phyloP scores from a whole-genome alignment of 1,140 invertebrate species.

The Bombus sylvicola region DNA sequence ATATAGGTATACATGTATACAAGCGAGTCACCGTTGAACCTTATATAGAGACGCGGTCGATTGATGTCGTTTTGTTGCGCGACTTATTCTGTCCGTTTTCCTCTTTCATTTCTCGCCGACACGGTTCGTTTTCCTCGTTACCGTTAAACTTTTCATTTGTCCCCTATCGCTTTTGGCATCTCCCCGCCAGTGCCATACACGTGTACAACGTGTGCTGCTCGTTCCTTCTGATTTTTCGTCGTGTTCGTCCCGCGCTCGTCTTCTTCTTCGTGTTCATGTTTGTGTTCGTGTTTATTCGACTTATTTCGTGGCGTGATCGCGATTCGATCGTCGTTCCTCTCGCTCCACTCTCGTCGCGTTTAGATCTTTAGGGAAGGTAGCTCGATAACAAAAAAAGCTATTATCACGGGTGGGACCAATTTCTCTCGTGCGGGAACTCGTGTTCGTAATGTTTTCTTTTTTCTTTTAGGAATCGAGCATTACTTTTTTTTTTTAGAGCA shows the following conservation, averaged over 20 bases:
- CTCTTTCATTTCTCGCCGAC: slow-evolving; percentile 1
- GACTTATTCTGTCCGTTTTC: background rate
- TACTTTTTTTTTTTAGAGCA: background rate
- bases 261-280: slow-evolving; percentile 25
- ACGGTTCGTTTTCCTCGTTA: slow-evolving; percentile 11
- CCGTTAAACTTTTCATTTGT: background rate
- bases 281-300: slow-evolving; percentile 29
- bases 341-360: slow-evolving; percentile 34
- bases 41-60: background rate
- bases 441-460: background rate
- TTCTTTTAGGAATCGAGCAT: background rate
- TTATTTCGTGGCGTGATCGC: slow-evolving; percentile 51
- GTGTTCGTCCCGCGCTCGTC: slow-evolving; percentile 6
- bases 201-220: background rate
- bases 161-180: background rate
- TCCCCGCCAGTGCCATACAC: slow-evolving; percentile 16
- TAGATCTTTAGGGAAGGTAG: background rate
- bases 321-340: slow-evolving; percentile 38
- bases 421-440: slow-evolving; percentile 17
- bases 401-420: slow-evolving; percentile 56
- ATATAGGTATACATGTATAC: background rate
- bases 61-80: slow-evolving; percentile 16
- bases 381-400: background rate
- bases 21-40: slow-evolving; percentile 7
- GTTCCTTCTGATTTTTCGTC: slow-evolving; percentile 31